Evolutionary conservation across 2,797 vertebrate genomes (phyloP).

Genomic region (Pipistrellus pipistrellus): DNA sequence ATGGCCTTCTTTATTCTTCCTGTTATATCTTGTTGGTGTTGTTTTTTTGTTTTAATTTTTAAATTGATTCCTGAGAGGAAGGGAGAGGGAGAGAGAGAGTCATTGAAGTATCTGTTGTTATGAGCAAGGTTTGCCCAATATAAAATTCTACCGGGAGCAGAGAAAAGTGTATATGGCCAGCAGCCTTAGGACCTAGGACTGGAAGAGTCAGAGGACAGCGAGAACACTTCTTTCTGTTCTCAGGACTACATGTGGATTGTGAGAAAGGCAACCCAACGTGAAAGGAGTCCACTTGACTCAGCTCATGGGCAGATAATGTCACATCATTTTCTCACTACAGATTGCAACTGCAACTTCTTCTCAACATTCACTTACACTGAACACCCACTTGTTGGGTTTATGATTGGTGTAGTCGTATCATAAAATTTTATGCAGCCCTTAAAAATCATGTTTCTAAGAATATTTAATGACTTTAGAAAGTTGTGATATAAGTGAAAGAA

Average conservation of each 20-base stretch:
- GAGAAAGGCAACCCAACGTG: neutral
- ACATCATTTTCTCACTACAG: neutral
- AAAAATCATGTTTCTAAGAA: neutral
- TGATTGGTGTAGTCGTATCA: neutral
- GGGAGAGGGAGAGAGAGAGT: neutral
- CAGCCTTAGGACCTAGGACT: neutral
- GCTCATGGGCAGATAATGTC: neutral
- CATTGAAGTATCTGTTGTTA: neutral
- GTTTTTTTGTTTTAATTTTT: too few relatives aligned
- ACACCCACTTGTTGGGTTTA: neutral
- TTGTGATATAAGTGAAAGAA: neutral
- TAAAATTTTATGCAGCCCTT: neutral
- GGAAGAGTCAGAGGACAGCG: neutral
- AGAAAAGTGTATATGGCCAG: neutral
- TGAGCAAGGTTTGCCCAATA: neutral
- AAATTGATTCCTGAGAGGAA: neutral
- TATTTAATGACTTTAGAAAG: neutral
- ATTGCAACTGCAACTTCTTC: neutral
- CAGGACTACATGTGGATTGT: neutral
- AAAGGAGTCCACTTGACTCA: neutral
- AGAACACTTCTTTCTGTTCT: neutral
- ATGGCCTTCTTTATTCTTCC: neutral
- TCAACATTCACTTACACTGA: neutral
- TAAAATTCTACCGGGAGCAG: neutral
- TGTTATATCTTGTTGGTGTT: neutral